Percentiles rank a stretch among this genome's conserved stretches.
These are phyloP conservation scores for Nestor notabilis DNA, from an alignment of 2,113 vertebrate genomes.

Conservation along the genomic window DNA sequence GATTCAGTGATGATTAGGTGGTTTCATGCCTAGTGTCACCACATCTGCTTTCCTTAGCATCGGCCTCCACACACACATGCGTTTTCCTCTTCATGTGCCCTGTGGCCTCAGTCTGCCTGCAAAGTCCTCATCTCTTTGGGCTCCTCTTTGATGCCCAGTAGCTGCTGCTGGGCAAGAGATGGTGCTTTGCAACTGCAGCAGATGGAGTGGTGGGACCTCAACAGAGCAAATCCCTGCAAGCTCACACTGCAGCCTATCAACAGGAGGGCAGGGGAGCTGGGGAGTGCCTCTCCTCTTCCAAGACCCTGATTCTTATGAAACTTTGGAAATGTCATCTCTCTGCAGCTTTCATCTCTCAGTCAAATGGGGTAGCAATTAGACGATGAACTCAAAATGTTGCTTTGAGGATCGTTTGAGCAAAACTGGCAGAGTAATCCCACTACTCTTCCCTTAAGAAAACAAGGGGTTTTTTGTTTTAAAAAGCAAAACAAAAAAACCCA, in stretches of 20 bases:
- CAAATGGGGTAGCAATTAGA: neutral
- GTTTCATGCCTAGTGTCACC: neutral
- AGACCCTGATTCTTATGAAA: neutral
- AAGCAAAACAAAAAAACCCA: no score
- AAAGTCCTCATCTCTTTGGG: neutral
- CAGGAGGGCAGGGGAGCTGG: neutral
- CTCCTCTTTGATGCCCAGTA: neutral
- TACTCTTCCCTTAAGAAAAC: neutral
- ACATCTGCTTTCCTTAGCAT: neutral
- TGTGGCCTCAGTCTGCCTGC: neutral
- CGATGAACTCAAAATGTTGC: neutral
- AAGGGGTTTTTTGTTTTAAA: neutral
- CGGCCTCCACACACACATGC: neutral
- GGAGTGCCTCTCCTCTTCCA: accelerated
- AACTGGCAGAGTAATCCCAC: neutral
- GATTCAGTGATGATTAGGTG: neutral
- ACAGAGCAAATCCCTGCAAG: neutral
- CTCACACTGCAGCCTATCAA: accelerated
- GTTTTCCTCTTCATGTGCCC: neutral
- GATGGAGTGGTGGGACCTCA: neutral
- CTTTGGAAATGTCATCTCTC: neutral
- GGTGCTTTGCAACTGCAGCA: neutral
- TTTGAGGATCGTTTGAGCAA: neutral
- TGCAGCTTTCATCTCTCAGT: neutral
- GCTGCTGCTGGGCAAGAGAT: neutral